Conservation (phyloP, 30 jellyfish, hydroid and myxozoan species). For the Chironex yamaguchii region DNA sequence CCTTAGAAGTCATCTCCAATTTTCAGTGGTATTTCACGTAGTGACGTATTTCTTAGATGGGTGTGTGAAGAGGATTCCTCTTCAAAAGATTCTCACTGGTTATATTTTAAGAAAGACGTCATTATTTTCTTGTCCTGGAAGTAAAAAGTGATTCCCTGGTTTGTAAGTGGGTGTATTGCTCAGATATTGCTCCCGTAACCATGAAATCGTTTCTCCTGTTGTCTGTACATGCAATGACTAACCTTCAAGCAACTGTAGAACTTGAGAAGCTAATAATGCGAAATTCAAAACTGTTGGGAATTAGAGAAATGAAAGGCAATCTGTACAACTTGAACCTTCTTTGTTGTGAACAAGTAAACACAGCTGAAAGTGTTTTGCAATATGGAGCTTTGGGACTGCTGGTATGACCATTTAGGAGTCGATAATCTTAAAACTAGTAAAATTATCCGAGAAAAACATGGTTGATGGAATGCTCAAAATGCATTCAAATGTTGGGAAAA, state of each 20-base stretch:
- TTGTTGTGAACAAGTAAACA: conserved; percentile 19
- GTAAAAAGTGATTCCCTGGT: too few species aligned
- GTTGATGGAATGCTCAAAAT: conserved; percentile 10
- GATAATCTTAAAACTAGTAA: conserved; percentile 30
- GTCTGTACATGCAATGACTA: conserved; percentile 55
- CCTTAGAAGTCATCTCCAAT: too few species aligned
- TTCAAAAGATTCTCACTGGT: too few species aligned
- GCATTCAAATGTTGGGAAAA: background rate
- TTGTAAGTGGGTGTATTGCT: too few species aligned
- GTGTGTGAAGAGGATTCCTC: too few species aligned
- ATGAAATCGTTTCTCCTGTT: too few species aligned
- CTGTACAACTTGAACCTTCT: conserved; percentile 18
- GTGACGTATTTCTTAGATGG: too few species aligned
- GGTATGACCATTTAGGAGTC: conserved; percentile 55
- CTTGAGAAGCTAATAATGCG: conserved; percentile 8
- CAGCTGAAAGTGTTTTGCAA: conserved; percentile 1
- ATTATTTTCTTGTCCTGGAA: too few species aligned
- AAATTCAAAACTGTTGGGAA: conserved; percentile 37
- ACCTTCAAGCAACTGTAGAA: conserved; percentile 25
- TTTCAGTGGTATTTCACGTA: too few species aligned
- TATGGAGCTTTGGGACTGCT: conserved; percentile 44
- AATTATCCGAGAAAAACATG: conserved; percentile 12
- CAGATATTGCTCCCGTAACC: too few species aligned
- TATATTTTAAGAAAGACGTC: too few species aligned
- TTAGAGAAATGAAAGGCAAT: conserved; percentile 40